Base-by-base conservation (phyloP, 2,888 invertebrate species). In the Byasa hedistus region DNA sequence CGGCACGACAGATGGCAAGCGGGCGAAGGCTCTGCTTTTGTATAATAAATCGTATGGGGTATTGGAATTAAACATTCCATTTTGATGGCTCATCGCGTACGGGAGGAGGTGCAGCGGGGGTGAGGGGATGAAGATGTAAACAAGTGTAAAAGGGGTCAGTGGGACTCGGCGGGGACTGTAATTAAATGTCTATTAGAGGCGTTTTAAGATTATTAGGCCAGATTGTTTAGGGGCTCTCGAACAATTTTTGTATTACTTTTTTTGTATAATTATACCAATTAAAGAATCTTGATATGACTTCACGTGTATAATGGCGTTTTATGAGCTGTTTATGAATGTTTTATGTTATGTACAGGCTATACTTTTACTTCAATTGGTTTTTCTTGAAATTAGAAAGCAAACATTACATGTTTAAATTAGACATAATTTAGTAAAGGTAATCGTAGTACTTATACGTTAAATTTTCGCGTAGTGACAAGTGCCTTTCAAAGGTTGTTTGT, bases 101-200 rank as follows among this genome's bases (percentile, higher is more conserved):
- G 76, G 80, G 80, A 70, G 78, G 81, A 73, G 27, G 5, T 3
- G 27, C 79, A 78, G 80, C 87, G 89, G 89, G 70, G 78, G 80
- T 73, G 80, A 78, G 80, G 87, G 89, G 89, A 91, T 91, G 85
- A 86, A 91, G 91, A 90, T 86, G 91, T 91, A 91, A 91, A 90
- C 91, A 91, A 89, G 91, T 91, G 91, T 89, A 90, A 91, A 89
- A 90, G 89, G 91, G 91, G 91, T 91, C 91, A 91, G 86, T 87
- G 87, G 88, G 85, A 84, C 87, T 82, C 84, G 77, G 71, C 77
- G 79, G 76, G 73, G 79, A 77, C 79, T 85, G 82, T 89, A 89
- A 91, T 91, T 91, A 91, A 91, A 90, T 89, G 85, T 85, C 86
- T 89, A 91, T 91, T 91, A 91, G 87, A 80, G 78, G 74, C 82